Evolutionary conservation across 2,888 invertebrate species (phyloP).

Genomic region (Eulithis testata): DNA sequence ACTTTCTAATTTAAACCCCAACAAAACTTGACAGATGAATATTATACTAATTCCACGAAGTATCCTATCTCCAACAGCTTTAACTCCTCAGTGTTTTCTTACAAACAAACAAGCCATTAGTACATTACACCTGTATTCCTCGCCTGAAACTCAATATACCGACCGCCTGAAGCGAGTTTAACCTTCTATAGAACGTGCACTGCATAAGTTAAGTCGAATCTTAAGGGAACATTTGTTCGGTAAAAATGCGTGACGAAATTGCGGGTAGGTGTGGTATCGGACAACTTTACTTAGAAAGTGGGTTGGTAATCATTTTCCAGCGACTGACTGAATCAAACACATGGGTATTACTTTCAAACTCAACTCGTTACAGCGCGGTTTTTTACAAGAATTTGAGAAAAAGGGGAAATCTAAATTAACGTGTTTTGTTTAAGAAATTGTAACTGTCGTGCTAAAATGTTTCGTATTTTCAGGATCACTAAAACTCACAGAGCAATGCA

Average conservation of each 20-base stretch:
- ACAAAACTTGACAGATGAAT: conserved; percentile 5
- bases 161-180: conserved; percentile 60
- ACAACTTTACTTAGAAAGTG: conserved; percentile 3
- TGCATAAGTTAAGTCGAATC: conserved; percentile 78
- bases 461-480: too few species aligned
- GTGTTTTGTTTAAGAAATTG: too few species aligned
- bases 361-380: too few species aligned
- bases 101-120: conserved; percentile 39
- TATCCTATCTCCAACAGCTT: conserved; percentile 25
- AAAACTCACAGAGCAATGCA: too few species aligned
- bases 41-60: conserved; percentile 15
- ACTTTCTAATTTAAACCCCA: background rate
- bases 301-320: background rate
- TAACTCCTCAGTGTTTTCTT: conserved; percentile 26
- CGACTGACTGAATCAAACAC: background rate
- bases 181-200: conserved; percentile 78
- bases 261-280: conserved; percentile 54
- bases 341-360: too few species aligned
- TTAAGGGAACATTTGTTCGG: conserved; percentile 81
- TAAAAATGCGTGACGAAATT: conserved; percentile 81
- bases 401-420: too few species aligned
- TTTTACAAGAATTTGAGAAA: too few species aligned
- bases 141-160: conserved; percentile 63
- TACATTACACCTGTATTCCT: conserved; percentile 63
- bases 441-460: too few species aligned